Conservation (phyloP, 2,888 invertebrate genomes). For the Trichacis sp. region DNA sequence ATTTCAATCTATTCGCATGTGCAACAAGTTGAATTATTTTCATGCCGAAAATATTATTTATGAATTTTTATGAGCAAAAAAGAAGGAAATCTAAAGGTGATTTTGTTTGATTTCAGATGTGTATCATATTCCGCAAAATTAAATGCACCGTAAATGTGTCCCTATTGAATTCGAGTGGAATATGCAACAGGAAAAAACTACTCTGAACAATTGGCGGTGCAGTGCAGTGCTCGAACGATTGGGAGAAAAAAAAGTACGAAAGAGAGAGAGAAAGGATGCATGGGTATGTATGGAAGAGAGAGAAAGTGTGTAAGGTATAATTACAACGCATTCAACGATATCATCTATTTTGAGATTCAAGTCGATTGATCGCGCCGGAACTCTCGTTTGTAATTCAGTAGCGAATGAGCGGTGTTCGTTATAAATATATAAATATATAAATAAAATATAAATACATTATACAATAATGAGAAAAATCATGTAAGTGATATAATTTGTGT, state of each 20-base stretch:
- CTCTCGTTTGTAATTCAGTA: constrained; percentile 68
- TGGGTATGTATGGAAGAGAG: constrained; percentile 20
- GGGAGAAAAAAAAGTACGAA: constrained; percentile 44
- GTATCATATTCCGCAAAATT: constrained; percentile 63
- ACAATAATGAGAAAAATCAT: constrained; percentile 64
- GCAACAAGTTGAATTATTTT: too few relatives aligned
- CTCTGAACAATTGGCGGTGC: constrained; percentile 59
- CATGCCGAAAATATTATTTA: too few relatives aligned
- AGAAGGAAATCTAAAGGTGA: too few relatives aligned
- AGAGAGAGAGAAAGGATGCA: constrained; percentile 5
- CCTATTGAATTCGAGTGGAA: constrained; percentile 58
- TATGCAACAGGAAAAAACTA: constrained; percentile 54
- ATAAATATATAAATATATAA: constrained; percentile 66
- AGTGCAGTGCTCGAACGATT: constrained; percentile 55
- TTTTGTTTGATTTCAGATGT: constrained; percentile 56
- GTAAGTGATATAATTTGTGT: constrained; percentile 66
- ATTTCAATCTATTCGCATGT: too few relatives aligned
- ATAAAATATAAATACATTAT: constrained; percentile 59
- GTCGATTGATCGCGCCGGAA: constrained; percentile 42
- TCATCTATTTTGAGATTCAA: constrained; percentile 60
- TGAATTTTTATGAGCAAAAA: too few relatives aligned
- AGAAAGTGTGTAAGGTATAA: constrained; percentile 44
- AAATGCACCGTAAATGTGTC: constrained; percentile 61
- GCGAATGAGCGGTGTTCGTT: constrained; percentile 68
- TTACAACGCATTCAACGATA: constrained; percentile 62